phyloP scores from a whole-genome alignment of 2,888 invertebrate genomes.

The Agonopterix heracliana region DNA sequence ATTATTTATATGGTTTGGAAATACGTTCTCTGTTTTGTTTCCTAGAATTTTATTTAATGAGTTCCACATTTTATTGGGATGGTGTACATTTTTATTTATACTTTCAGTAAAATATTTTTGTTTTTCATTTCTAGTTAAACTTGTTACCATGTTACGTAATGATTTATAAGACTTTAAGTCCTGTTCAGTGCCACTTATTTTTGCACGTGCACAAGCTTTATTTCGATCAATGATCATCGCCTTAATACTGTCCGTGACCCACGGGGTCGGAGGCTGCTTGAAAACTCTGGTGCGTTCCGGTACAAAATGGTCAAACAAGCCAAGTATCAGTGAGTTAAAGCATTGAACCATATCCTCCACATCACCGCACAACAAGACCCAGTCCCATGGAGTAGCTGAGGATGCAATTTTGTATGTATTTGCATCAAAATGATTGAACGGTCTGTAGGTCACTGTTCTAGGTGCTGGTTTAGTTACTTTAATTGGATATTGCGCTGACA shows the following conservation, averaged over 20 bases:
- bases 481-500: neutral
- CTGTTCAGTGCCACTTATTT: neutral
- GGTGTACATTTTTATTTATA: neutral
- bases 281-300: conserved; percentile 1
- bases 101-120: neutral
- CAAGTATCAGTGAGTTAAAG: conserved; percentile 1
- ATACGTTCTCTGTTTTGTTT: neutral
- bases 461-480: neutral
- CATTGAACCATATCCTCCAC: neutral
- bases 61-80: neutral
- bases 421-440: neutral
- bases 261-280: conserved; percentile 1
- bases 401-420: neutral
- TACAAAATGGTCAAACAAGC: conserved; percentile 4
- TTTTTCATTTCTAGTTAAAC: neutral
- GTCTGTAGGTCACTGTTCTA: neutral
- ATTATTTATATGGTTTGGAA: neutral
- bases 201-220: neutral
- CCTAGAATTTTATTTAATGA: conserved; percentile 1
- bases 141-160: neutral
- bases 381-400: neutral
- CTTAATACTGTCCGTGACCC: conserved; percentile 4
- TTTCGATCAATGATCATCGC: neutral
- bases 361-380: neutral
- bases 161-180: neutral